phyloP scores from a whole-genome alignment of 2,888 invertebrate genomes.

The Enchytraeus crypticus region DNA sequence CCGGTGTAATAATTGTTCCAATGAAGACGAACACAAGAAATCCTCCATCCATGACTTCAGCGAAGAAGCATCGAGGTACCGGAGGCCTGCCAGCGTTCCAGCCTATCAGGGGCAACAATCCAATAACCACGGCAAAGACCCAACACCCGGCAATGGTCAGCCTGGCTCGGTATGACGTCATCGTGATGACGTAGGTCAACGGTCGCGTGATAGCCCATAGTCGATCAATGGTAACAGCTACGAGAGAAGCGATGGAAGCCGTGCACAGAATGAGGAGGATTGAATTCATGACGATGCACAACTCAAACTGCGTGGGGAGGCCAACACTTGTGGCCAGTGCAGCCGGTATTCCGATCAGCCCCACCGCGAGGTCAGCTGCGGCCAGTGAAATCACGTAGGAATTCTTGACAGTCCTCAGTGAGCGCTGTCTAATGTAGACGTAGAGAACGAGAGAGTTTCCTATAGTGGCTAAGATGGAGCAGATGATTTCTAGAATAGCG shows the following conservation, averaged over 20 bases:
- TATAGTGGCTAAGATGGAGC: conserved; percentile 66
- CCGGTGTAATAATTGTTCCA: conserved; percentile 81
- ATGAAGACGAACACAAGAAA: conserved; percentile 86
- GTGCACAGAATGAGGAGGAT: conserved; percentile 78
- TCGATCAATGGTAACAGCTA: conserved; percentile 84
- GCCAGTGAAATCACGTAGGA: conserved; percentile 86
- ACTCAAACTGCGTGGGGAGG: conserved; percentile 69
- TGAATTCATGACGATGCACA: conserved; percentile 78
- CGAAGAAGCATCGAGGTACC: conserved; percentile 63
- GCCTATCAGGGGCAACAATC: conserved; percentile 72
- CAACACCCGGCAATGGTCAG: conserved; percentile 79
- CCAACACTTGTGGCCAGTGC: conserved; percentile 71
- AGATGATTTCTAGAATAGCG: conserved; percentile 69
- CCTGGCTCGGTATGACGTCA: conserved; percentile 74
- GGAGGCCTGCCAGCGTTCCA: conserved; percentile 61
- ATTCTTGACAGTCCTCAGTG: conserved; percentile 59
- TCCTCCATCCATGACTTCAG: conserved; percentile 81
- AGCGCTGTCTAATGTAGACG: conserved; percentile 70
- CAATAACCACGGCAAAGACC: conserved; percentile 70
- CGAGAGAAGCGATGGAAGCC: conserved; percentile 81
- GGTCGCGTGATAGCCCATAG: conserved; percentile 88
- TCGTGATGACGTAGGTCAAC: conserved; percentile 74
- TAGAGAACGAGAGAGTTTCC: conserved; percentile 58
- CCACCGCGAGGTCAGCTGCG: conserved; percentile 69
- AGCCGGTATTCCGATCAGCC: conserved; percentile 67